Percentiles rank a stretch among this genome's conserved stretches.
phyloP scores from a whole-genome alignment of 1,140 invertebrate genomes.

The Drosophila murphyi region DNA sequence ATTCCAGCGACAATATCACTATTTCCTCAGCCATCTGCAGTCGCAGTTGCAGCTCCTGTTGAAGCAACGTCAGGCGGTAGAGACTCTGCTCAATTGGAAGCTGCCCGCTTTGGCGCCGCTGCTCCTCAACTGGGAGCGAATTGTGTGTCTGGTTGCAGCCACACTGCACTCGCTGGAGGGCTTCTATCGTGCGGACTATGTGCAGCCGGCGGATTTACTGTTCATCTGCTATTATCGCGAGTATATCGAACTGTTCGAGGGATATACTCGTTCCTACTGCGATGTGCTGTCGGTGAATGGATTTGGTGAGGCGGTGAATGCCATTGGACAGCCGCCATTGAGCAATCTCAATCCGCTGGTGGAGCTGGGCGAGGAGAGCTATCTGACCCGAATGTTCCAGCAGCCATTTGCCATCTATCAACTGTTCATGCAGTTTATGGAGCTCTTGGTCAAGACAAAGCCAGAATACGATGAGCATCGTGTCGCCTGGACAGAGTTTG shows the following conservation, averaged over 20 bases:
- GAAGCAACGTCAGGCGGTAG: slow-evolving; percentile 65
- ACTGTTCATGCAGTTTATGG: slow-evolving; percentile 74
- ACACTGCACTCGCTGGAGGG: slow-evolving; percentile 89
- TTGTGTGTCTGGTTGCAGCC: slow-evolving; percentile 89
- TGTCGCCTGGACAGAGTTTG: slow-evolving; percentile 68
- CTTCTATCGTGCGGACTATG: slow-evolving; percentile 87
- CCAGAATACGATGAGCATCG: slow-evolving; percentile 69
- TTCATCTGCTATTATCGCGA: slow-evolving; percentile 90
- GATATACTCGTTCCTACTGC: slow-evolving; percentile 90
- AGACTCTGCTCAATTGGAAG: slow-evolving; percentile 63
- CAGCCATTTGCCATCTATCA: slow-evolving; percentile 75
- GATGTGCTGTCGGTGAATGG: slow-evolving; percentile 89
- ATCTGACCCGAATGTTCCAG: slow-evolving; percentile 70
- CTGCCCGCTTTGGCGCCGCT: slow-evolving; percentile 80
- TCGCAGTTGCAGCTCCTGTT: slow-evolving; percentile 70
- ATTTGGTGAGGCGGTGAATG: slow-evolving; percentile 62
- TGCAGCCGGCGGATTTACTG: slow-evolving; percentile 87
- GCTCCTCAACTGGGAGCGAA: slow-evolving; percentile 86
- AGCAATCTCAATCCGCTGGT: slow-evolving; percentile 53
- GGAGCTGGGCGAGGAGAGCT: slow-evolving; percentile 68
- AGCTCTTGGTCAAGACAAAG: slow-evolving; percentile 60
- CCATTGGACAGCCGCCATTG: slow-evolving; percentile 41
- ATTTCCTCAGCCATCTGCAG: slow-evolving; percentile 68
- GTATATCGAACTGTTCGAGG: slow-evolving; percentile 89
- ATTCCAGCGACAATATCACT: slow-evolving; percentile 71